Base-by-base conservation (phyloP, 2,113 vertebrate genomes). In the Gadus macrocephalus region DNA sequence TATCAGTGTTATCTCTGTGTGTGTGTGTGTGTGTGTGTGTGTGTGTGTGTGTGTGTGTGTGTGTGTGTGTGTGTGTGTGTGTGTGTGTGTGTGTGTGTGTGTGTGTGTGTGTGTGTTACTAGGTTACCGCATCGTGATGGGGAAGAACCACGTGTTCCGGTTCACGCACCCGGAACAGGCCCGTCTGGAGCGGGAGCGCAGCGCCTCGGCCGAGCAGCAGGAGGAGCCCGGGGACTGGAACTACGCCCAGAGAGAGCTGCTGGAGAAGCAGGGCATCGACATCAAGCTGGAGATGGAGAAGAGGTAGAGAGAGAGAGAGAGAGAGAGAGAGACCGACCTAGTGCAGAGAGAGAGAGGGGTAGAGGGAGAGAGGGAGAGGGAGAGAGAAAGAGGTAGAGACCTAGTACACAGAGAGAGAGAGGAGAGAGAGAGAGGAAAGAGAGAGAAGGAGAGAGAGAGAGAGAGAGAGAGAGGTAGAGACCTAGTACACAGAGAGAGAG, bases 271-370 rank as follows among this genome's bases (percentile, higher is more conserved):
- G 42, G 94, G 95, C 66, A 94, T 95, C 0, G 95, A 95, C 81
- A 95, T 96, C 81, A 96, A 95, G 68, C 91, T 94, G 85, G 95
- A 95, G 88, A 95, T 95, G 95, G 94, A 96, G 89, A 95, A 94
- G 81, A 93, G 95, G 95, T 94, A 49, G 42, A 49, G 35, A 53
- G n/a, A 35, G 27, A 16, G 62, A 28, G 62, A 16, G 42, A 67
- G 25, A 11, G 19, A 31, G 55, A 59, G 55, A 12, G 4, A 14
- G 67, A 59, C 5, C 5, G 42, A 49, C 42, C 42, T 49, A 8
- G 42, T 49, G 11, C 42, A 49, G 6, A 49, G 42, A 49, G 42
- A 49, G 42, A 49, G 42, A 49, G 42, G 11, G 42, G 12, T 9
- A 49, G 42, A 49, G 42, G 12, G 42, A 49, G 12, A 49, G 42